Percentiles rank a stretch among this genome's conserved stretches.
Conservation (phyloP, 2,797 vertebrate species). For the Macrochelys suwanniensis region DNA sequence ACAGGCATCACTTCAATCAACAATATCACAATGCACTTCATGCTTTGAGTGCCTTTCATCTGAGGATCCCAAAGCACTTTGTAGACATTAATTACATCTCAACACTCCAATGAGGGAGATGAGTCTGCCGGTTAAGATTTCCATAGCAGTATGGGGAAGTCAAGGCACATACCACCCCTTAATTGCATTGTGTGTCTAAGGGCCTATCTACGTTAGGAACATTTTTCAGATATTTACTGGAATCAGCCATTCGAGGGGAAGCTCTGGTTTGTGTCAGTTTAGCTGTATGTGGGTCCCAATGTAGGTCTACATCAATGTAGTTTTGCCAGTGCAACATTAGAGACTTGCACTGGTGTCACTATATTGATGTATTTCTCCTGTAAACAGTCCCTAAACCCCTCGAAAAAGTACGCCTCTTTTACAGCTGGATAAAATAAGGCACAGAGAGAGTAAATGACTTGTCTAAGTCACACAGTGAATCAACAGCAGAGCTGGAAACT, state of each 20-base stretch:
- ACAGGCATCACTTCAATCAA: neutral
- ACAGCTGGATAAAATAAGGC: neutral
- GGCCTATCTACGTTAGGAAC: neutral
- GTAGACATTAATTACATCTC: neutral
- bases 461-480: neutral
- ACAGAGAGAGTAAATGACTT: neutral
- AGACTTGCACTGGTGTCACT: neutral
- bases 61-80: neutral
- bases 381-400: neutral
- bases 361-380: neutral
- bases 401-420: neutral
- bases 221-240: accelerated
- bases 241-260: neutral
- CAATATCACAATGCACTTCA: neutral
- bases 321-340: neutral
- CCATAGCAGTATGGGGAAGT: neutral
- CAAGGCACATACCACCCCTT: neutral
- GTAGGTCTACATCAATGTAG: too few species aligned
- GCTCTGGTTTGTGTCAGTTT: neutral
- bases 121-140: neutral
- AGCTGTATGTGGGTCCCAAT: neutral
- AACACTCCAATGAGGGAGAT: neutral
- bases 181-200: neutral
- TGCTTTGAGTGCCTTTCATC: neutral
- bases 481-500: neutral